Percentiles rank a stretch among this genome's conserved stretches.
Conservation (phyloP, 1,140 invertebrate species). For the Macrobrachium nipponense region DNA sequence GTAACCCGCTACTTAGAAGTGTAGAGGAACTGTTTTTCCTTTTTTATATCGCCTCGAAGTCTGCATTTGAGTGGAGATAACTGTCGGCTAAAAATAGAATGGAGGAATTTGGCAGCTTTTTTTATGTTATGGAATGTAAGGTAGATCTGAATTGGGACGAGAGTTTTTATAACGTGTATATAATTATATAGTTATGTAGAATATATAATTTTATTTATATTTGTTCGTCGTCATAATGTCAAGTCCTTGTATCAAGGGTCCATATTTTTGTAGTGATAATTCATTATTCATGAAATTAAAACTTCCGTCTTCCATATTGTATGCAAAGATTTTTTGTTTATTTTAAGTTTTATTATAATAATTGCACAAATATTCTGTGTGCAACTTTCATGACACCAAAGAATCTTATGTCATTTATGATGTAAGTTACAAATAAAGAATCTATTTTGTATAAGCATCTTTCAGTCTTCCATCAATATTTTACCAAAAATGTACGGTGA, state of each 20-base stretch:
- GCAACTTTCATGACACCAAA: slow-evolving; percentile 46
- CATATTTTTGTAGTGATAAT: slow-evolving; percentile 5
- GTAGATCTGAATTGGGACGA: no score
- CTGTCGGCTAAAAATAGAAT: no score
- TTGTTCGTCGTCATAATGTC: background rate
- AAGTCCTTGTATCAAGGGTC: slow-evolving; percentile 54
- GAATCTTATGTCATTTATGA: slow-evolving; percentile 54
- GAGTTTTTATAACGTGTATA: background rate
- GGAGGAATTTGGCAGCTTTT: no score
- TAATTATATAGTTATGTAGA: background rate
- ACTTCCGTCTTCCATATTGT: slow-evolving; percentile 34
- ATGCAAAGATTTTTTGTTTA: slow-evolving; percentile 2
- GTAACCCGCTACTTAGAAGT: no score
- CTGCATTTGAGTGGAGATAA: no score
- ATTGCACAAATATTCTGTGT: background rate
- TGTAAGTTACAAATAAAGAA: slow-evolving; percentile 48
- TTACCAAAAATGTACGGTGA: background rate
- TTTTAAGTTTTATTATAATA: slow-evolving; percentile 11
- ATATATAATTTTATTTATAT: background rate
- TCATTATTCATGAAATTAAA: background rate
- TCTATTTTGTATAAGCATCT: slow-evolving; percentile 43
- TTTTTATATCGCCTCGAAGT: no score
- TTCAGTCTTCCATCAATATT: slow-evolving; percentile 13
- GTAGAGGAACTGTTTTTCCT: no score
- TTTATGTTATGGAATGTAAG: no score